Base-by-base conservation (phyloP, 2,888 invertebrate species). In the Pteria penguin region DNA sequence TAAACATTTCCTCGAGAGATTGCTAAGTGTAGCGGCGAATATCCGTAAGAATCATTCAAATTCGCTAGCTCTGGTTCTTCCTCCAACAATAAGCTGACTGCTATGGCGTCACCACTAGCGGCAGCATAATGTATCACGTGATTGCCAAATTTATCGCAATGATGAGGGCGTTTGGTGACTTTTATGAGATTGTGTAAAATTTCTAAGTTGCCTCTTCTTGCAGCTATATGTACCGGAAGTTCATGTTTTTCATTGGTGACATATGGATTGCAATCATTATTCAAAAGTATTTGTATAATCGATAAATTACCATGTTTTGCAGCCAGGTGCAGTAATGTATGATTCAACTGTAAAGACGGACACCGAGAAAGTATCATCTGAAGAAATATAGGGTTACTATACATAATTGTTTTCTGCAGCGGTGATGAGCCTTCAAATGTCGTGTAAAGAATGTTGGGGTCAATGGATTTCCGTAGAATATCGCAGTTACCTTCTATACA, bases 11-110 rank as follows among this genome's bases (percentile, higher is more conserved):
- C 68, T 14, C 76, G 75, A 24, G 73, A 73, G 4, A 76, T 74
- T 33, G 81, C 81, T 2, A 82, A 26, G 45, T 81, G 82, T 14
- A 82, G 36, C 8, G 81, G 73, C 2, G 81, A 76, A 31, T 73
- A 74, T 24, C 76, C 75, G 8, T 33, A 66, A 5, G 11, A 54
- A 45, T 82, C 82, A 11, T 61, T 4, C 11, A 60, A 11, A 32
- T 78, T 60, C 2, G 60, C 65, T 45, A 45, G 45, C 31, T 76
- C 65, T 24, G 55, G 32, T 2, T 63, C 66, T 54, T 26, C n/a
- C n/a, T 68, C 58, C 14, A 79, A 32, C 8, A 82, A 52, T 4
- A 55, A 2, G 18, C 57, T 57, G 2, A 76, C 65, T 4, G 74
- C 67, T 26, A 66, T 45, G 4, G 26, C 32, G 36, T 75, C 36